Percentiles rank a stretch among this genome's conserved stretches.
Conservation (phyloP, 2,113 vertebrate genomes). For the Myanophis thanlyinensis region DNA sequence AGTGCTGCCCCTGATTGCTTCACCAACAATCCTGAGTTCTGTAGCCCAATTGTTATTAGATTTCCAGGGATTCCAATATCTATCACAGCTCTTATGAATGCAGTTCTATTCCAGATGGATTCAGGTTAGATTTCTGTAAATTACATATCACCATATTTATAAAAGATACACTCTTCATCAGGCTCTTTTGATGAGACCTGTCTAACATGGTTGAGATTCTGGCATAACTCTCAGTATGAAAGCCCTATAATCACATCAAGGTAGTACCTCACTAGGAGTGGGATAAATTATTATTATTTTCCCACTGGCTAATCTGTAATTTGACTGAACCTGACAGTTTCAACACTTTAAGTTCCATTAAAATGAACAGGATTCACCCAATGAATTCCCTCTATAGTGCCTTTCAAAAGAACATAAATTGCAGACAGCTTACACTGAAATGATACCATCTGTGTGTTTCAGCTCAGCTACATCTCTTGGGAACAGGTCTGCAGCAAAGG, state of each 20-base stretch:
- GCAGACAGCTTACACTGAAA: neutral
- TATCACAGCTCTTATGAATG: neutral
- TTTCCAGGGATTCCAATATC: neutral
- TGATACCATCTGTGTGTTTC: neutral
- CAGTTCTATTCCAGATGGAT: neutral
- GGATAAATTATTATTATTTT: neutral
- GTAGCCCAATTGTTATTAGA: neutral
- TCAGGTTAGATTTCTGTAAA: neutral
- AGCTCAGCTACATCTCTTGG: neutral
- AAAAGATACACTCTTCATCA: neutral
- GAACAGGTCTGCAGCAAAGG: neutral
- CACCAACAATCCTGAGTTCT: neutral
- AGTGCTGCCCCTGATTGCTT: neutral
- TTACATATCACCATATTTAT: neutral
- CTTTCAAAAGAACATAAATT: conserved; percentile 8
- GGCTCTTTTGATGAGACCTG: neutral
- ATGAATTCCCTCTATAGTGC: neutral
- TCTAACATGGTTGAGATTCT: neutral
- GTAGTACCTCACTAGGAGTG: neutral
- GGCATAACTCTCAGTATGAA: neutral
- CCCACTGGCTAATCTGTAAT: conserved; percentile 18
- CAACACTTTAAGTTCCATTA: conserved; percentile 33
- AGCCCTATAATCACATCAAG: neutral
- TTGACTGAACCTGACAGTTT: conserved; percentile 26
- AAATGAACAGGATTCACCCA: conserved; percentile 1